A percentile compares a stretch with the other conserved stretches of the same genome.
These are phyloP conservation scores for Esox lucius DNA, from an alignment of 2,797 vertebrate genomes.

Conservation along the genomic window DNA sequence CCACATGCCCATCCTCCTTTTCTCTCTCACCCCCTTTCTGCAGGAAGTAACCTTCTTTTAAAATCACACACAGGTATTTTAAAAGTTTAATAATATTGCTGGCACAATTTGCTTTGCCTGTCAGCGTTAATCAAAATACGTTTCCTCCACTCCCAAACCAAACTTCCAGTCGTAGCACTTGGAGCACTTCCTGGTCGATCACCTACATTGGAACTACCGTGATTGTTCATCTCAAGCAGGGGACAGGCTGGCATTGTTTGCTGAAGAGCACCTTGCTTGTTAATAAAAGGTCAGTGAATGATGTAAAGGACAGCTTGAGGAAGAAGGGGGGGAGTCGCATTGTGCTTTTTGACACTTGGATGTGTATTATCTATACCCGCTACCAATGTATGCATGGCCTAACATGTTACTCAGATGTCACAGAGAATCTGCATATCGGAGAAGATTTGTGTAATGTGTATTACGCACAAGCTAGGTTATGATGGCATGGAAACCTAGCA, in stretches of 20 bases:
- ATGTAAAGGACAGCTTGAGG: constrained; percentile 46
- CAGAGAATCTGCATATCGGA: not conserved
- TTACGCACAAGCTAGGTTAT: not conserved
- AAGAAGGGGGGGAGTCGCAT: constrained; percentile 22
- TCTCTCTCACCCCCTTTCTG: constrained; percentile 37
- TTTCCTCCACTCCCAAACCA: constrained; percentile 14
- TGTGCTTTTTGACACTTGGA: constrained; percentile 36
- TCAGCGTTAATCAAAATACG: constrained; percentile 62
- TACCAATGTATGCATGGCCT: not conserved
- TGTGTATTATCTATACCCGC: constrained; percentile 18
- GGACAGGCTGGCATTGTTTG: constrained; percentile 60
- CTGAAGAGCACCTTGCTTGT: constrained; percentile 59
- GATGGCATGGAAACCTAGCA: not conserved
- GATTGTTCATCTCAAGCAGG: constrained; percentile 47
- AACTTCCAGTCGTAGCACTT: constrained; percentile 41
- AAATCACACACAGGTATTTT: constrained; percentile 57
- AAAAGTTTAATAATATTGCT: constrained; percentile 67
- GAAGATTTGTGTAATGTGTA: not conserved
- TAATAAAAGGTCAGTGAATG: constrained; percentile 66
- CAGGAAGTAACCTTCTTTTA: constrained; percentile 29
- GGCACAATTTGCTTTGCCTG: constrained; percentile 59
- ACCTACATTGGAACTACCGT: constrained; percentile 36
- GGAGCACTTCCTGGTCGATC: constrained; percentile 51
- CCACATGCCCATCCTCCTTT: constrained; percentile 13
- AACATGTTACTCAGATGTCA: not conserved